Evolutionary conservation across 2,797 vertebrate species (phyloP).

Genomic region (Sebastes oblongus): DNA sequence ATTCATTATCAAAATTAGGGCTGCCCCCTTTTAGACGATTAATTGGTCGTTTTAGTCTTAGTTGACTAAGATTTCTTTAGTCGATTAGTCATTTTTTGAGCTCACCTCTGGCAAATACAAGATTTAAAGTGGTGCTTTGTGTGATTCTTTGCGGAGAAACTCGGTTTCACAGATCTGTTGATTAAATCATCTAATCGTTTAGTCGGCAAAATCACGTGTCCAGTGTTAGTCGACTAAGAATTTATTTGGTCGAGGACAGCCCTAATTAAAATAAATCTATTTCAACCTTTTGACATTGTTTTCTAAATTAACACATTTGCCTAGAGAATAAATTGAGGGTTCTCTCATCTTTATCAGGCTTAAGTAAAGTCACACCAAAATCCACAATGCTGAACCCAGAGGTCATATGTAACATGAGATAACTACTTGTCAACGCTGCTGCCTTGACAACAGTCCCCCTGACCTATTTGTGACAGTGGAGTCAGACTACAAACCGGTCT

Average conservation of each 20-base stretch:
- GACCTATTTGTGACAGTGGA: background rate
- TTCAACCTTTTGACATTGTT: background rate
- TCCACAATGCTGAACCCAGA: constrained; percentile 1
- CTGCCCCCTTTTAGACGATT: rapidly evolving
- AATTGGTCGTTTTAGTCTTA: no score
- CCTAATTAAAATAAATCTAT: background rate
- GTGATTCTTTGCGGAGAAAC: no score
- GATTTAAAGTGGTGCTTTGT: no score
- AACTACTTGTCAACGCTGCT: constrained; percentile 8
- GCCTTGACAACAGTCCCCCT: constrained; percentile 31
- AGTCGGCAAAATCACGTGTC: no score
- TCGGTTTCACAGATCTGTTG: no score
- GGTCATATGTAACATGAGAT: constrained; percentile 24
- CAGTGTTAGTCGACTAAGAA: no score
- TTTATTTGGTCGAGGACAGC: no score
- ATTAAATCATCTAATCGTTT: no score
- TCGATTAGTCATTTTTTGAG: no score
- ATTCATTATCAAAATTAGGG: no score
- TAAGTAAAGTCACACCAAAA: background rate
- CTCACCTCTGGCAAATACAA: rapidly evolving
- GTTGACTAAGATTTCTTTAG: no score
- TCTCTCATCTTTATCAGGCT: background rate
- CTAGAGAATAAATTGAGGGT: background rate
- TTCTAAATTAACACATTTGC: background rate
- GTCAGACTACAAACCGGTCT: constrained; percentile 3